Evolutionary conservation across 2,113 vertebrate genomes (phyloP), one percentile per base, ranked within the genome.

Genomic region (Semicossyphus pulcher): DNA sequence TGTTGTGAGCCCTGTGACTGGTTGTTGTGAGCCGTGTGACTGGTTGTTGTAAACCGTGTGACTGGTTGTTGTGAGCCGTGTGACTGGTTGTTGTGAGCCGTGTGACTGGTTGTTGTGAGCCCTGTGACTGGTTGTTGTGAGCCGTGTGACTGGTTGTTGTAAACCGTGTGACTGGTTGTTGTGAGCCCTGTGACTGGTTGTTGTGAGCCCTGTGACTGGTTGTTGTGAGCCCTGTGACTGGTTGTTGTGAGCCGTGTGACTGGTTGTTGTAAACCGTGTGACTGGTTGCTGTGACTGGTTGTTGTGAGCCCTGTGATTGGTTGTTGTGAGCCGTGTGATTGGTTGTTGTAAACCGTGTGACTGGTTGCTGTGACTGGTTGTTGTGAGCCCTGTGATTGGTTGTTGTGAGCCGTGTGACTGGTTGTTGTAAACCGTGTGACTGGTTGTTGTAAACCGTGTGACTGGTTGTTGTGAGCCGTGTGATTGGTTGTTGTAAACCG

Each of bases 121-220:
- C 10, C 7, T 76, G 9, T 67, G 16, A 60, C 77, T 86, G 57
- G n/a, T n/a, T n/a, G n/a, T n/a, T n/a, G n/a, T n/a, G n/a, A 59
- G 39, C n/a, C 3, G 16, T 65, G 16, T 65, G 14, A 47, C 72
- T 83, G 48, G 68, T 63, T 15, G 2, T 57, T 65, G 32, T 20
- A 3, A 26, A 5, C 29, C 10, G 5, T 76, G 9, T 67, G 16
- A 60, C 77, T 86, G 57, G n/a, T n/a, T n/a, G n/a, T n/a, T n/a
- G n/a, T n/a, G n/a, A 59, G 39, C n/a, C 3, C 14, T 65, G 16
- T 65, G 14, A 47, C 72, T 83, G 48, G 68, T 63, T 15, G 2
- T 57, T 65, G 32, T 20, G 4, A 26, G 8, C 29, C 10, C 7
- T 76, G 9, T 67, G 16, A 60, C 77, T 86, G 57, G n/a, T n/a